Percentiles rank a stretch among this genome's conserved stretches.
phyloP scores from a whole-genome alignment of 2,113 vertebrate species.

The Limnothrissa miodon region DNA sequence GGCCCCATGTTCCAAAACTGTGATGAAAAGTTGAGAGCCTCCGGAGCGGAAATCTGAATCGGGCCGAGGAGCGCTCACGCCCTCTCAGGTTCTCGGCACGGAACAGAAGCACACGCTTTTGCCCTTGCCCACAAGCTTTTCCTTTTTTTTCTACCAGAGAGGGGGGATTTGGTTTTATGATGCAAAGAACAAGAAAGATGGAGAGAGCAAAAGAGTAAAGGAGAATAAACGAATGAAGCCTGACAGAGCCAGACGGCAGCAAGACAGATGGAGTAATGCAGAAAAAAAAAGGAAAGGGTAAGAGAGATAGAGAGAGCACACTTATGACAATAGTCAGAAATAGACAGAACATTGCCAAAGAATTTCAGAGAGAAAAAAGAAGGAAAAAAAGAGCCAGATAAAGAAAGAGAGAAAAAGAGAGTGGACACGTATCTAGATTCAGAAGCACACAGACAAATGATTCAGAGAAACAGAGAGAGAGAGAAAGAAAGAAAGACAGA shows the following conservation, averaged over 20 bases:
- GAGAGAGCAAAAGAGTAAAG: background rate
- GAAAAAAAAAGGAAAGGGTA: background rate
- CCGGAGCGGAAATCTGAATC: background rate
- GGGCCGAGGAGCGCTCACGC: background rate
- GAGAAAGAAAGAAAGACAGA: background rate
- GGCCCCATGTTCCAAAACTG: background rate
- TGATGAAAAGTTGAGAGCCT: slow-evolving; percentile 22
- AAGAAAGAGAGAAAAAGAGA: background rate
- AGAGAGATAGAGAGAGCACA: background rate
- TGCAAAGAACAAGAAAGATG: background rate
- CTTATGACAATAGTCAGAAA: background rate
- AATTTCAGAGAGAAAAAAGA: background rate
- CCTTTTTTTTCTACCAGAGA: background rate
- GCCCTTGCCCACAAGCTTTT: background rate
- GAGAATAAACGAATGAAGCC: background rate
- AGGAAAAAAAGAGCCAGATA: background rate
- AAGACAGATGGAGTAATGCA: background rate
- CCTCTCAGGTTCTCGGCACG: background rate
- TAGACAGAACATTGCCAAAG: background rate
- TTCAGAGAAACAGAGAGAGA: background rate
- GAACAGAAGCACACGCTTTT: background rate
- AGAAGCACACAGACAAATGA: background rate
- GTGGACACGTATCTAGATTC: background rate
- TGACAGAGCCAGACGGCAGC: background rate
- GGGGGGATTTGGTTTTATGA: background rate